Percentiles rank a stretch among this genome's conserved stretches.
Conservation (phyloP, 2,113 vertebrate genomes). For the Cochlearius cochlearius region DNA sequence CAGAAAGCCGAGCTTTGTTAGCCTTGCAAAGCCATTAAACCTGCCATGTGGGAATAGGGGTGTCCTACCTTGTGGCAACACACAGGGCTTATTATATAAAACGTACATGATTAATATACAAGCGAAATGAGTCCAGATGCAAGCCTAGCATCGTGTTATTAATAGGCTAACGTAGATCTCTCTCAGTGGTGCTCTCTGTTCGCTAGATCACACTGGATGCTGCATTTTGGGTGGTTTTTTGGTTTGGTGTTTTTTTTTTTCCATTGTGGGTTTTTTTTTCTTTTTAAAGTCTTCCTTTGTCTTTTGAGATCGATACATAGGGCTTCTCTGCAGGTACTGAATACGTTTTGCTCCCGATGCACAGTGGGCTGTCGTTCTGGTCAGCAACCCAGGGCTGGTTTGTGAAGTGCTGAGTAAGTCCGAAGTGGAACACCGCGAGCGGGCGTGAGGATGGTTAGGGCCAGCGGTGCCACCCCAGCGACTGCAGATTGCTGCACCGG, state of each 20-base stretch:
- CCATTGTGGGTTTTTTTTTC: neutral
- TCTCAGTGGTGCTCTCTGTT: neutral
- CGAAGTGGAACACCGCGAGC: neutral
- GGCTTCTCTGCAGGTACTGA: neutral
- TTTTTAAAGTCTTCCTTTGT: neutral
- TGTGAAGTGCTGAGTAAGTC: neutral
- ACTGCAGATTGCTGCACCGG: neutral
- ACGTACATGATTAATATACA: constrained; percentile 13
- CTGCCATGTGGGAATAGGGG: constrained; percentile 9
- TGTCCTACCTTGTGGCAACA: constrained; percentile 40
- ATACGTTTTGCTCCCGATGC: neutral
- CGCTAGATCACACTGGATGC: neutral
- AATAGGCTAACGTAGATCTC: constrained; percentile 28
- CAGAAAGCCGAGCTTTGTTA: constrained; percentile 42
- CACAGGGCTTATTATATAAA: constrained; percentile 38
- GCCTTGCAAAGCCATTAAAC: constrained; percentile 59
- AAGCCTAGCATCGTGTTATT: constrained; percentile 21
- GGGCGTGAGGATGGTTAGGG: neutral
- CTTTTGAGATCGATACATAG: neutral
- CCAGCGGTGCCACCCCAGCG: neutral
- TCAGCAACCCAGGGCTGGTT: neutral
- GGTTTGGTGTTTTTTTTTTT: neutral
- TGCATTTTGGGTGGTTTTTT: neutral
- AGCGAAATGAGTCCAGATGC: constrained; percentile 11
- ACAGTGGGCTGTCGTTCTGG: neutral